These are phyloP conservation scores for Drosophila demipolita DNA, from an alignment of 2,888 invertebrate genomes.

Conservation along the genomic window DNA sequence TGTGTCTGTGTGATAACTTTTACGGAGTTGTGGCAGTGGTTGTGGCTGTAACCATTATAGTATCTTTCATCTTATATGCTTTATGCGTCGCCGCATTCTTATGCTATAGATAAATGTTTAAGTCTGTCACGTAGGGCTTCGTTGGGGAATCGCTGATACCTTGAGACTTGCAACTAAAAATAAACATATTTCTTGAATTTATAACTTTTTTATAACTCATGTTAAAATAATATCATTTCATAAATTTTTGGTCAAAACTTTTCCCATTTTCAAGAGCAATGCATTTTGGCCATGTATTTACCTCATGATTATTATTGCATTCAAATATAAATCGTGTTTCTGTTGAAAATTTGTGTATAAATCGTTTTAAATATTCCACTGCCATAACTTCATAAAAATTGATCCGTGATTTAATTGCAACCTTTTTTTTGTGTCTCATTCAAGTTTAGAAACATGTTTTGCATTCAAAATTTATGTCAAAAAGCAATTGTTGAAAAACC, in stretches of 20 bases:
- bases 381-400: not conserved
- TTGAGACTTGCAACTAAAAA: not conserved
- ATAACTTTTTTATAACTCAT: not conserved
- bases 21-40: conserved; percentile 27
- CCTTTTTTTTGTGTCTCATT: too few species aligned
- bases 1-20: conserved; percentile 2
- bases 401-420: not conserved
- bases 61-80: conserved; percentile 56
- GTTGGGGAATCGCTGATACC: not conserved
- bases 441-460: not conserved
- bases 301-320: not conserved
- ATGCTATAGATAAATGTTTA: conserved; percentile 30
- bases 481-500: not conserved
- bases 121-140: not conserved
- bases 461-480: not conserved
- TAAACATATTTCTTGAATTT: not conserved
- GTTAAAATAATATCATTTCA: not conserved
- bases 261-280: not conserved
- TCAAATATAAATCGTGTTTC: not conserved
- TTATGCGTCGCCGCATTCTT: conserved; percentile 48
- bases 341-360: not conserved
- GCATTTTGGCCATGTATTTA: not conserved
- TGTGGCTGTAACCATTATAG: conserved; percentile 53
- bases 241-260: not conserved
- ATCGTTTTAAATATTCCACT: not conserved